Evolutionary conservation across 2,888 invertebrate species (phyloP).

Genomic region (Augiades crinisus): DNA sequence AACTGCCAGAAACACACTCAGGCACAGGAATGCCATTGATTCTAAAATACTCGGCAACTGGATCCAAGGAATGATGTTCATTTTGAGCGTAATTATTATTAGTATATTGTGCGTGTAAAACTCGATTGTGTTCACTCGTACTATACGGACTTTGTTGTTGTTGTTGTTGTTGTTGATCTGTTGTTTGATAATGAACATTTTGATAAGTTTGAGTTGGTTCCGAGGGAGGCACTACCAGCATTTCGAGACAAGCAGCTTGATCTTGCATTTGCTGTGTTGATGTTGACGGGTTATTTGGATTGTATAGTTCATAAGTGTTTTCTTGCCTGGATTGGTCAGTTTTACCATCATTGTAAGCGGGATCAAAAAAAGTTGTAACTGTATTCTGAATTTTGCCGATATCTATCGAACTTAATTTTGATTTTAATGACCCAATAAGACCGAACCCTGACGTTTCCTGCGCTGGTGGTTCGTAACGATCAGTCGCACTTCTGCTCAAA

Average conservation of each 20-base stretch:
- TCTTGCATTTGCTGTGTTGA: constrained; percentile 23
- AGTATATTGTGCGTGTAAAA: neutral
- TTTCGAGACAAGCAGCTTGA: constrained; percentile 31
- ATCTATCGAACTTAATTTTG: constrained; percentile 66
- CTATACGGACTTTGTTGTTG: too few species aligned
- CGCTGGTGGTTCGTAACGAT: constrained; percentile 46
- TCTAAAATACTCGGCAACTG: neutral
- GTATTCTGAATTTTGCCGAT: constrained; percentile 72
- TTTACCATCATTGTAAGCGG: constrained; percentile 57
- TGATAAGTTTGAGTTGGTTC: neutral
- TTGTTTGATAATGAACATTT: neutral
- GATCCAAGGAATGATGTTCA: neutral
- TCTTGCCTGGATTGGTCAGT: constrained; percentile 37
- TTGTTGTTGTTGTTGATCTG: neutral
- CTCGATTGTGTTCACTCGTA: too few species aligned
- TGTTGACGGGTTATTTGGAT: constrained; percentile 28
- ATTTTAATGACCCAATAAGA: constrained; percentile 72
- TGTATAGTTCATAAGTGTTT: neutral
- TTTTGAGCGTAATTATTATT: neutral
- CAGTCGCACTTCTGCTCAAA: constrained; percentile 56
- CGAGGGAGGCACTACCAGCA: constrained; percentile 27
- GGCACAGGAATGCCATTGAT: neutral
- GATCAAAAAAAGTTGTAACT: constrained; percentile 75
- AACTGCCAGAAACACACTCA: neutral
- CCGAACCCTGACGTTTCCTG: constrained; percentile 61